Evolutionary conservation across 2,888 invertebrate species (phyloP).

Genomic region (Scelioninae gen. 1): DNA sequence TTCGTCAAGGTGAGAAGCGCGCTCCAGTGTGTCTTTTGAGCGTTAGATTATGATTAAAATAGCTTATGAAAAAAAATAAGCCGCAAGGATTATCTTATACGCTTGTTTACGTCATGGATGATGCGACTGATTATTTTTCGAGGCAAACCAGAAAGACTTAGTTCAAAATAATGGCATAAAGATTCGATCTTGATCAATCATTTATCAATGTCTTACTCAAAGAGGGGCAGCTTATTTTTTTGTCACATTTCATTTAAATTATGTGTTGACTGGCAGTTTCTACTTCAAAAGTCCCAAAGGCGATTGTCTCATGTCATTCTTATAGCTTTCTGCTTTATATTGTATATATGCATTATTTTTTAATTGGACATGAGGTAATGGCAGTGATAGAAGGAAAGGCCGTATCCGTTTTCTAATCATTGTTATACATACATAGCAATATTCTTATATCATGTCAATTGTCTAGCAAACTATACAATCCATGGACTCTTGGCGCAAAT

Average conservation of each 20-base stretch:
- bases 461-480: slow-evolving; percentile 14
- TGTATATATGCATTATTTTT: slow-evolving; percentile 53
- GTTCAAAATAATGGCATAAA: slow-evolving; percentile 60
- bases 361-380: slow-evolving; percentile 75
- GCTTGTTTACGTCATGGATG: slow-evolving; percentile 64
- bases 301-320: slow-evolving; percentile 65
- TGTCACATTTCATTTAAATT: slow-evolving; percentile 17
- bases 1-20: slow-evolving; percentile 70
- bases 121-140: slow-evolving; percentile 69
- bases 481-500: slow-evolving; percentile 63
- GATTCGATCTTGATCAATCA: slow-evolving; percentile 47
- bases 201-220: slow-evolving; percentile 32
- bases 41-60: slow-evolving; percentile 66
- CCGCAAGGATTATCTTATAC: slow-evolving; percentile 69
- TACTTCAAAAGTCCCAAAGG: slow-evolving; percentile 46
- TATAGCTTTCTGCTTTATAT: slow-evolving; percentile 35
- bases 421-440: not conserved
- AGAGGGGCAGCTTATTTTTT: slow-evolving; percentile 58
- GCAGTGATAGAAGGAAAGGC: slow-evolving; percentile 79
- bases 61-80: slow-evolving; percentile 68
- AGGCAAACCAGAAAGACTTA: slow-evolving; percentile 65
- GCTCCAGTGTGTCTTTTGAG: slow-evolving; percentile 67
- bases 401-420: slow-evolving; percentile 63
- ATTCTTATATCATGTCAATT: not conserved
- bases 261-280: slow-evolving; percentile 64